Base-by-base conservation (phyloP, 2,888 invertebrate species). In the Protophormia terraenovae region DNA sequence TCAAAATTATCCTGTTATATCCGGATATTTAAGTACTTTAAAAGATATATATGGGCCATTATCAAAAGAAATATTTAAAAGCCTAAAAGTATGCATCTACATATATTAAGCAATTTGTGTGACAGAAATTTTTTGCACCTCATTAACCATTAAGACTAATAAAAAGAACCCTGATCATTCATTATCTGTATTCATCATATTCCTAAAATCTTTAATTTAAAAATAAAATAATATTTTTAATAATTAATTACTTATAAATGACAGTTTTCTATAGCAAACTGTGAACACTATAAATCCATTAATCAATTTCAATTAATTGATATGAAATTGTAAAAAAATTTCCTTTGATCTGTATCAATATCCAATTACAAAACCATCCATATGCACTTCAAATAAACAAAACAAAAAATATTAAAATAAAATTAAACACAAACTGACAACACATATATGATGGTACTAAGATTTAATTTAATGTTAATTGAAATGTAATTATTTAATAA, bases 381-480 rank as follows among this genome's bases (percentile, higher is more conserved):
- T 12, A 29, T 58, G n/a, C 3, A 19, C 16, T 29, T 29, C 27
- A 67, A 67, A 47, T n/a, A 22, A 69, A 53, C 22, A 22, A 24
- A n/a, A 35, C 38, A 41, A 27, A 3, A 41, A 29, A 16, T 10
- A 16, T 24, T 16, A 2, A 5, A 41, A 73, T 47, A 41, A n/a
- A 72, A 41, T 53, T 41, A 41, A 58, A 76, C 10, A 7, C 47
- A 47, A 47, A 7, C 38, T 67, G 55, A 67, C 58, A 67, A 55
- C 55, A 58, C 32, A 66, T 58, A 35, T 19, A 35, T 38, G 29
- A 50, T 67, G 47, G 12, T 5, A 55, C 14, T 32, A 53, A 45
- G 35, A 67, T 83, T 78, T 67, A 73, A 78, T 78, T 78, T 73
- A 67, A 41, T 66, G 14, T 47, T 41, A 83, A 78, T 73, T 73